Evolutionary conservation across 2,113 vertebrate genomes (phyloP).

Genomic region (Mastomys natalensis): DNA sequence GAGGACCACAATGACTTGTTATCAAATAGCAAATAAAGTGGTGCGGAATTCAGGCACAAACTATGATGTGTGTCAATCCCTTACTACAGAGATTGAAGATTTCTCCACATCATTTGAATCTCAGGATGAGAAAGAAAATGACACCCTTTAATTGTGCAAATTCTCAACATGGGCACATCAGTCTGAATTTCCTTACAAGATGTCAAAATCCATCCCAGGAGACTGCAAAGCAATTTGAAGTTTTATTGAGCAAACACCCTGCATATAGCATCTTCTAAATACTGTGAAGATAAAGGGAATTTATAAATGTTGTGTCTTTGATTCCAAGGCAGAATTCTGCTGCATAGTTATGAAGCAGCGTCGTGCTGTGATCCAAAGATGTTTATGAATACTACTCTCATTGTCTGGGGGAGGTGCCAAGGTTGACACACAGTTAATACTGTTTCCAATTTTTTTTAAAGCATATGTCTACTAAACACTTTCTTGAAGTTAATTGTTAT

Average conservation of each 20-base stretch:
- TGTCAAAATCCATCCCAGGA: background rate
- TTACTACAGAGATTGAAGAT: background rate
- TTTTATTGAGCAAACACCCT: background rate
- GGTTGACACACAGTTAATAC: background rate
- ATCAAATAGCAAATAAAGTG: background rate
- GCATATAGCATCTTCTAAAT: background rate
- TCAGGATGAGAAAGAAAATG: background rate
- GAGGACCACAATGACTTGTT: background rate
- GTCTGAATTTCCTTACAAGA: background rate
- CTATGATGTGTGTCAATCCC: background rate
- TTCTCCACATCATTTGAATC: background rate
- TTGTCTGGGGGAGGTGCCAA: background rate
- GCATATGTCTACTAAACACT: slow-evolving; percentile 38
- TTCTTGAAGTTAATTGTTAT: background rate
- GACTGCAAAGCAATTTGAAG: background rate
- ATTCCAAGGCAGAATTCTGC: background rate
- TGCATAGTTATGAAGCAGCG: background rate
- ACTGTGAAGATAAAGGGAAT: background rate
- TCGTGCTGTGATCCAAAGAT: slow-evolving; percentile 28
- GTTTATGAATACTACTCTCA: background rate
- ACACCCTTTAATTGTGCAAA: background rate
- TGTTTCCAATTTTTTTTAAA: slow-evolving; percentile 1
- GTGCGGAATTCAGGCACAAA: background rate
- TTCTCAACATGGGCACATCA: background rate
- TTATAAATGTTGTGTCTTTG: background rate